These are phyloP conservation scores for Hydraecia micacea DNA, from an alignment of 2,888 invertebrate species.

Conservation along the genomic window DNA sequence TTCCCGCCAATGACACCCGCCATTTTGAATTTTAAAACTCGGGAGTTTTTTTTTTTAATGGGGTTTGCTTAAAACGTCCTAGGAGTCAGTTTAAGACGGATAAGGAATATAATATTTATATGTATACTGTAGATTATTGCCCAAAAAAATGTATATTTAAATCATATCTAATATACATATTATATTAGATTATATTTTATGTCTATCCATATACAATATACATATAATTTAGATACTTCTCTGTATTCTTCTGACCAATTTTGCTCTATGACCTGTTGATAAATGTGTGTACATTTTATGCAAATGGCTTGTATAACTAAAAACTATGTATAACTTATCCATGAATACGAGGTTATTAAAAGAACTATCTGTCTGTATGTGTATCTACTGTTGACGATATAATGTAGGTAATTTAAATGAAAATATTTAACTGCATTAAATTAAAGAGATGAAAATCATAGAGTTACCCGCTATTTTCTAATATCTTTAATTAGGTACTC, in stretches of 20 bases:
- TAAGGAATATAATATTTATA: slow-evolving; percentile 63
- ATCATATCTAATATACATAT: slow-evolving; percentile 71
- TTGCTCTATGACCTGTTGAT: slow-evolving; percentile 61
- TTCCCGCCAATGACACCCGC: slow-evolving; percentile 59
- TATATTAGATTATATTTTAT: slow-evolving; percentile 65
- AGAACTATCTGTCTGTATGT: background rate
- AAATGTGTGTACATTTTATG: slow-evolving; percentile 50
- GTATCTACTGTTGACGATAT: background rate
- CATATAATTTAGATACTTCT: slow-evolving; percentile 56
- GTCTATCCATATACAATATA: slow-evolving; percentile 64
- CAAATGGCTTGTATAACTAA: slow-evolving; percentile 41
- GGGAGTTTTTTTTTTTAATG: slow-evolving; percentile 65
- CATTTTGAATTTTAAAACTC: slow-evolving; percentile 68
- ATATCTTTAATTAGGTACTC: background rate
- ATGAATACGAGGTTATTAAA: slow-evolving; percentile 17
- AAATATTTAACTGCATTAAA: background rate
- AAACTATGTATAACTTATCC: slow-evolving; percentile 16
- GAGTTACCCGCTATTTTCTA: too few relatives aligned
- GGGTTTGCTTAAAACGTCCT: slow-evolving; percentile 63
- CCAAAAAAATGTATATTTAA: slow-evolving; percentile 73
- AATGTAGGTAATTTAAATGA: background rate
- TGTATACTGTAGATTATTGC: slow-evolving; percentile 78
- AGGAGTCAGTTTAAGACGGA: slow-evolving; percentile 61
- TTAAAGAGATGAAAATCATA: background rate
- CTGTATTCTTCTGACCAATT: slow-evolving; percentile 71